These are phyloP conservation scores for Xanthorhoe designata DNA, from an alignment of 2,888 invertebrate genomes.

Conservation along the genomic window DNA sequence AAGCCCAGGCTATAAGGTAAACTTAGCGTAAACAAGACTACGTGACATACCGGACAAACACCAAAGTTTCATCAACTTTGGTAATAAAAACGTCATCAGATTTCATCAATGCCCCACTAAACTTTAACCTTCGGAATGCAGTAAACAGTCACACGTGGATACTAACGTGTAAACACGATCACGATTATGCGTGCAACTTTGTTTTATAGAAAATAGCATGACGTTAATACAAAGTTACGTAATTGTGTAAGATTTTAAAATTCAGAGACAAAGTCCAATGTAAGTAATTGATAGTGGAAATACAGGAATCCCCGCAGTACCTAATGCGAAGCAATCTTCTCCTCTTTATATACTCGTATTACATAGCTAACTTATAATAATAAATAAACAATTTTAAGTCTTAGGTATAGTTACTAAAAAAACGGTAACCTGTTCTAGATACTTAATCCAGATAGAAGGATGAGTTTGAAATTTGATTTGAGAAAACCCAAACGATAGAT, in stretches of 20 bases:
- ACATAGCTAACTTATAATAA: background rate
- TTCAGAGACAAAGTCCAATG: background rate
- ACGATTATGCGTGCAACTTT: conserved; percentile 10
- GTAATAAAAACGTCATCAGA: conserved; percentile 17
- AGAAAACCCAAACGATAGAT: too few species aligned
- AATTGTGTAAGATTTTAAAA: conserved; percentile 7
- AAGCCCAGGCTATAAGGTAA: conserved; percentile 22
- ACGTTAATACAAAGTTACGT: conserved; percentile 22
- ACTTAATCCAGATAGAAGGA: too few species aligned
- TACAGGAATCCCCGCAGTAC: conserved; percentile 4
- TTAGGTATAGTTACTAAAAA: too few species aligned
- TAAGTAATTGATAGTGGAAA: conserved; percentile 1
- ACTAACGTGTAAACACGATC: conserved; percentile 30
- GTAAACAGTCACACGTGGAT: conserved; percentile 34
- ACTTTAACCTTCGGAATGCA: conserved; percentile 38
- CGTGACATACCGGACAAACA: conserved; percentile 36
- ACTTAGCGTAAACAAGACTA: conserved; percentile 33
- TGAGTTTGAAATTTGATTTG: too few species aligned
- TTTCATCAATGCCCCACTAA: conserved; percentile 31
- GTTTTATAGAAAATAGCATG: conserved; percentile 6
- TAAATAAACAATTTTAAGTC: too few species aligned
- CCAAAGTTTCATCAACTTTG: conserved; percentile 1
- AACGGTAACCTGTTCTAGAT: too few species aligned
- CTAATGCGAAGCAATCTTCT: background rate
- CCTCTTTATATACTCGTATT: background rate